phyloP scores from a whole-genome alignment of 2,113 vertebrate species.

The Limanda limanda region DNA sequence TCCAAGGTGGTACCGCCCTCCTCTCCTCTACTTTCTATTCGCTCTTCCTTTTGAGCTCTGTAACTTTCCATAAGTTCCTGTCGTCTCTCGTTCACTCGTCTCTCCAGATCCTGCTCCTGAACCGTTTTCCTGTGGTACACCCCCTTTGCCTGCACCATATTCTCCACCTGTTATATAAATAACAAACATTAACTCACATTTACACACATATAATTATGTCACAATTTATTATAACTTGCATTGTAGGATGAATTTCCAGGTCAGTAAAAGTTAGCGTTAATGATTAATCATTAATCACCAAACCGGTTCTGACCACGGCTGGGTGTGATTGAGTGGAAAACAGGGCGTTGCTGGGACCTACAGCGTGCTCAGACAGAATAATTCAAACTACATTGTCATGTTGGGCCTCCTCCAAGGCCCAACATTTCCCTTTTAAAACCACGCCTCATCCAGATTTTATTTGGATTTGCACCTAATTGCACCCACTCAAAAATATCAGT shows the following conservation, averaged over 20 bases:
- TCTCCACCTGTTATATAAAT: slow-evolving; percentile 71
- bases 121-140: slow-evolving; percentile 52
- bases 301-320: slow-evolving; percentile 19
- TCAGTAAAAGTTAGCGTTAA: background rate
- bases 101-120: slow-evolving; percentile 52
- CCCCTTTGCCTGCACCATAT: slow-evolving; percentile 62
- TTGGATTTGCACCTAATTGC: too few species aligned
- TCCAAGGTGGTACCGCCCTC: slow-evolving; percentile 19
- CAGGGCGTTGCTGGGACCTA: slow-evolving; percentile 27
- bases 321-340: slow-evolving; percentile 26
- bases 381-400: background rate
- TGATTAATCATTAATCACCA: background rate
- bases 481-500: too few species aligned
- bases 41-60: slow-evolving; percentile 39
- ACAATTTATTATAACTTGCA: background rate
- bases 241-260: background rate
- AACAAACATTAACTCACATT: background rate
- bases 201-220: too few species aligned
- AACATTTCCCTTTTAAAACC: too few species aligned
- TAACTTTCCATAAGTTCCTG: slow-evolving; percentile 55
- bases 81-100: slow-evolving; percentile 31
- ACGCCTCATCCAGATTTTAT: too few species aligned
- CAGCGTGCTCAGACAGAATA: slow-evolving; percentile 7
- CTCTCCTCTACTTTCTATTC: slow-evolving; percentile 13
- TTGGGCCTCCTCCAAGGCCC: too few species aligned